Evolutionary conservation across 2,797 vertebrate genomes (phyloP), one percentile per base, ranked within the genome.

Genomic region (Merluccius polli): DNA sequence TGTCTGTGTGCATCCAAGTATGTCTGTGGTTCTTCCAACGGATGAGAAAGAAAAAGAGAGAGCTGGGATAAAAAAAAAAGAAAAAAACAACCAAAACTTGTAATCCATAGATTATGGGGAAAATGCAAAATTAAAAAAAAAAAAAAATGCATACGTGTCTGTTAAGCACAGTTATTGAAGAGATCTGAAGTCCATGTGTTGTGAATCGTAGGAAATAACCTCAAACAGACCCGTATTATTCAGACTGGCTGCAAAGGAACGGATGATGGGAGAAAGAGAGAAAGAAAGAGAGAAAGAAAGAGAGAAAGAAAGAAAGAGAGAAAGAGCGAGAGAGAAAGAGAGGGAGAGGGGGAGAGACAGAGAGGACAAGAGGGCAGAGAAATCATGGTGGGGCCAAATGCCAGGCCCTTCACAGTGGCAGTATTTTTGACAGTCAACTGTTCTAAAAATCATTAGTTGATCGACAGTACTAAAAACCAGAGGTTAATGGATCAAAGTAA

Each of bases 141-240:
- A 24, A 24, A 24, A 67, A 52, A 63, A n/a, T 29, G 63, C 29
- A 67, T 68, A 1, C 27, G 65, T 67, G 82, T 79, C 78, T 78
- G 74, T 87, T 86, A 86, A 89, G 86, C 87, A 81, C 84, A 85
- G 83, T 78, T 78, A 83, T 85, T 83, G 84, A 80, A 87, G 86
- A 87, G 84, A 84, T 88, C 88, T 84, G 79, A 87, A 79, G 72
- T 90, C 78, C 85, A 79, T 88, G 36, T 88, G 73, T 44, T 73
- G 74, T 83, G 70, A 76, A 59, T 68, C 24, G 71, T 87, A 83
- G 87, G 59, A 76, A 81, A 85, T 86, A 89, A 90, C 85, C 85
- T 91, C 88, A 86, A 85, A 86, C 82, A 80, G 85, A 94, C 93
- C 93, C 92, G 93, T 94, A 93, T 93, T 83, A 81, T 89, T 91